A percentile compares a stretch with the other conserved stretches of the same genome.
These are phyloP conservation scores for Hestina assimilis DNA, from an alignment of 1,140 invertebrate species.

Conservation along the genomic window DNA sequence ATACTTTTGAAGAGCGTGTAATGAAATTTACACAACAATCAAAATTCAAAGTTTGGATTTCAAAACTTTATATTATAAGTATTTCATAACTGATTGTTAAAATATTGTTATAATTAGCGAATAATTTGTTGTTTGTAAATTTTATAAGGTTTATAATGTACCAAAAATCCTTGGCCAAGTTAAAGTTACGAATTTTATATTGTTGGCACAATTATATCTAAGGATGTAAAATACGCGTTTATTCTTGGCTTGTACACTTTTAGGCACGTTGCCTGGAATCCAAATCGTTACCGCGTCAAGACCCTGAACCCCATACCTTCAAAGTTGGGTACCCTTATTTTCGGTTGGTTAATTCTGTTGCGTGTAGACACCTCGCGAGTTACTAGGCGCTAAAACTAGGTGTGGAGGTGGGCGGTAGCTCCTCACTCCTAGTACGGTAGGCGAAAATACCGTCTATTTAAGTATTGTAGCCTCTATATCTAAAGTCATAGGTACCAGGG, in stretches of 20 bases:
- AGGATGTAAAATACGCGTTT: too few species aligned
- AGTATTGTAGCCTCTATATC: constrained; percentile 5
- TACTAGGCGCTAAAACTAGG: constrained; percentile 61
- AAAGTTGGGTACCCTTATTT: constrained; percentile 46
- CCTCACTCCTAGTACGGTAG: constrained; percentile 32
- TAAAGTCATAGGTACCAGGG: constrained; percentile 2
- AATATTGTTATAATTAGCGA: too few species aligned
- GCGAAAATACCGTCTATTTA: background rate
- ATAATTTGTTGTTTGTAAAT: too few species aligned
- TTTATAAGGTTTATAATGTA: too few species aligned
- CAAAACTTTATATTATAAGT: too few species aligned
- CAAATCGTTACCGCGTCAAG: background rate
- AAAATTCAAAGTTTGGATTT: too few species aligned
- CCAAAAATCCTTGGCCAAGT: too few species aligned
- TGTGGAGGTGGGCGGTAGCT: constrained; percentile 56
- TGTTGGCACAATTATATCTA: too few species aligned
- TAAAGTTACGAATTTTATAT: too few species aligned
- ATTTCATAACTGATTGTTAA: too few species aligned
- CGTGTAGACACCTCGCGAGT: constrained; percentile 61
- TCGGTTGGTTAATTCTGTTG: constrained; percentile 56
- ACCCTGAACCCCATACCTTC: constrained; percentile 13
- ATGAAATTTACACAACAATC: too few species aligned
- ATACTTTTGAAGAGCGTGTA: too few species aligned
- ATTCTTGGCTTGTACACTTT: background rate
- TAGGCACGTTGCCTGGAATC: background rate